phyloP scores from a whole-genome alignment of 2,888 invertebrate species.

The Rapana venosa region DNA sequence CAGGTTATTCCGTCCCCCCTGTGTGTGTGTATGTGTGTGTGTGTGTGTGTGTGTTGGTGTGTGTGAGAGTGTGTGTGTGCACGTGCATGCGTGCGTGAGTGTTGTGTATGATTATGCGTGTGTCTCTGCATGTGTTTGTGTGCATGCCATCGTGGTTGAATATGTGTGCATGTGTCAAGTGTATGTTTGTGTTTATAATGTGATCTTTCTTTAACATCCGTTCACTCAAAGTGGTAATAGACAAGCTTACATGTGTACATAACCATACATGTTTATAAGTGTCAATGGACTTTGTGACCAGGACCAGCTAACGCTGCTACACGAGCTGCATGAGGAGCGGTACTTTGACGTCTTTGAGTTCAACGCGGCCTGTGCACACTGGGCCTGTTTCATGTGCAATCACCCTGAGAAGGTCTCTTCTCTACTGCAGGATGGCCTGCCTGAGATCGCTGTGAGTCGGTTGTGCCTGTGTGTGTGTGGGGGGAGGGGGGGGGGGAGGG shows the following conservation, averaged over 20 bases:
- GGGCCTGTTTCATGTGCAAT: conserved; percentile 96
- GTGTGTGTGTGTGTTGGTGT: background rate
- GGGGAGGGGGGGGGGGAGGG: conserved; percentile 13
- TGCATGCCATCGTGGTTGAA: too few relatives aligned
- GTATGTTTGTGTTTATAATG: too few relatives aligned
- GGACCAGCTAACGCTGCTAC: conserved; percentile 88
- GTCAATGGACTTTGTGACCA: conserved; percentile 45
- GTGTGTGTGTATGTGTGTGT: background rate
- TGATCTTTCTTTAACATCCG: too few relatives aligned
- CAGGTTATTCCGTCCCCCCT: too few relatives aligned
- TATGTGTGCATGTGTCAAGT: too few relatives aligned
- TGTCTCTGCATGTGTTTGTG: too few relatives aligned
- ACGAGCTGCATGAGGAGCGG: conserved; percentile 90
- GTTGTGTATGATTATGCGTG: too few relatives aligned
- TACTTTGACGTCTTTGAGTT: conserved; percentile 96
- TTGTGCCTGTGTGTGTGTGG: conserved; percentile 30
- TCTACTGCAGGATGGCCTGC: conserved; percentile 88
- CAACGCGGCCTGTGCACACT: conserved; percentile 82
- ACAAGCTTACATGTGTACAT: too few relatives aligned
- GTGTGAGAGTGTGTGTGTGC: background rate
- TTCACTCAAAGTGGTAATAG: too few relatives aligned
- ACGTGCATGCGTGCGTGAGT: too few relatives aligned
- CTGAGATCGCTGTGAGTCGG: conserved; percentile 86
- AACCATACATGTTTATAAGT: background rate
- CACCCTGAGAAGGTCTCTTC: conserved; percentile 93